phyloP scores from a whole-genome alignment of 2,113 vertebrate species.

The Capreolus pygargus region DNA sequence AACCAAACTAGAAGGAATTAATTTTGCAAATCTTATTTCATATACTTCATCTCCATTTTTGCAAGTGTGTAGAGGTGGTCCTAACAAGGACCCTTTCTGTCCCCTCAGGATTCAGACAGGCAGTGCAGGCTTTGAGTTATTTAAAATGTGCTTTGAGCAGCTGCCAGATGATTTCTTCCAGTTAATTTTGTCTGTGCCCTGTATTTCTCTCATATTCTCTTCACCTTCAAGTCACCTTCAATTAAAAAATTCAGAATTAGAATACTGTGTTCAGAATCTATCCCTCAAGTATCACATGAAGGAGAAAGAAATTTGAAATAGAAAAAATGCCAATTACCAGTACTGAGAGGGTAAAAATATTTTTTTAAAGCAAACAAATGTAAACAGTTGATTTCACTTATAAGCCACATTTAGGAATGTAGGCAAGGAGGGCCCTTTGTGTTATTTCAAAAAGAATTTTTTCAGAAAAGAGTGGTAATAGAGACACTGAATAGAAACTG shows the following conservation, averaged over 20 bases:
- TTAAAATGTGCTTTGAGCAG: not conserved
- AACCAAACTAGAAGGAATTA: not conserved
- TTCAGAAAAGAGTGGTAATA: not conserved
- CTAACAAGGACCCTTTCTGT: not conserved
- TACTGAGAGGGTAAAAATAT: not conserved
- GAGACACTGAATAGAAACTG: not conserved
- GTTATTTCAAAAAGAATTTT: not conserved
- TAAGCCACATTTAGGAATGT: not conserved
- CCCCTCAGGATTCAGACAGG: not conserved
- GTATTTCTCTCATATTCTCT: not conserved
- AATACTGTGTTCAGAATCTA: not conserved
- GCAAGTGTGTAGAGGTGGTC: not conserved
- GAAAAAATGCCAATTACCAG: not conserved
- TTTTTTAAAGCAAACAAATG: not conserved
- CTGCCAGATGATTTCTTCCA: not conserved
- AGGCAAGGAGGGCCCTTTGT: not conserved
- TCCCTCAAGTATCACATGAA: not conserved
- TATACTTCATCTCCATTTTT: not conserved
- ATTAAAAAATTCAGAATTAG: not conserved
- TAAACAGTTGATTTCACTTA: not conserved
- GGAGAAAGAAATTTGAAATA: not conserved
- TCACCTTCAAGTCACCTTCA: not conserved
- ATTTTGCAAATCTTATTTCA: not conserved
- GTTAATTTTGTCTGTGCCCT: not conserved
- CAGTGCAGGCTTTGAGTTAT: not conserved